Evolutionary conservation across 1,140 invertebrate genomes (phyloP).

Genomic region (Micrasema minimum): DNA sequence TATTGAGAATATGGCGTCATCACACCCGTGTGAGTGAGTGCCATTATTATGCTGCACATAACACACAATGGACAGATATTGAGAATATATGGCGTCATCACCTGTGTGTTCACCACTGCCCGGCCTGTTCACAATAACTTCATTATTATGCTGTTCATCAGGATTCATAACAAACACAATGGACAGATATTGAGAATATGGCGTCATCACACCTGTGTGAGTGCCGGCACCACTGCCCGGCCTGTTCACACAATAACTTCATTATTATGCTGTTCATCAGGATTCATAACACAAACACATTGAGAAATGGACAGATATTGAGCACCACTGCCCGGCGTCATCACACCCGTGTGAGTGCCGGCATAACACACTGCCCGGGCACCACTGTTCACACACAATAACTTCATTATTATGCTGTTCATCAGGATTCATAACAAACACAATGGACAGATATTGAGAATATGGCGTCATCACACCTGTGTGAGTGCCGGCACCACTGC

Average conservation of each 20-base stretch:
- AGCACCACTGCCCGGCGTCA: slow-evolving; percentile 59
- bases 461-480: slow-evolving; percentile 55
- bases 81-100: slow-evolving; percentile 57
- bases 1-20: slow-evolving; percentile 57
- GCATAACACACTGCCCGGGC: slow-evolving; percentile 44
- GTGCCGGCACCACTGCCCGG: slow-evolving; percentile 24
- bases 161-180: slow-evolving; percentile 16
- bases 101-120: slow-evolving; percentile 41
- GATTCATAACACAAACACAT: slow-evolving; percentile 72
- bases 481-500: slow-evolving; percentile 41
- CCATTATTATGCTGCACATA: slow-evolving; percentile 19
- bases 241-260: slow-evolving; percentile 58
- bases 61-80: slow-evolving; percentile 35
- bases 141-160: slow-evolving; percentile 20
- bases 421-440: slow-evolving; percentile 3
- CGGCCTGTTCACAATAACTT: slow-evolving; percentile 57
- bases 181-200: slow-evolving; percentile 55
- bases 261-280: neutral
- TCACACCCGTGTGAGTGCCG: slow-evolving; percentile 48
- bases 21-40: slow-evolving; percentile 44
- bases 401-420: slow-evolving; percentile 23
- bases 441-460: slow-evolving; percentile 51
- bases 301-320: slow-evolving; percentile 75
- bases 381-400: slow-evolving; percentile 55
- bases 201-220: slow-evolving; percentile 53